These are phyloP conservation scores for Mythimna ferrago DNA, from an alignment of 2,888 invertebrate genomes.

Conservation along the genomic window DNA sequence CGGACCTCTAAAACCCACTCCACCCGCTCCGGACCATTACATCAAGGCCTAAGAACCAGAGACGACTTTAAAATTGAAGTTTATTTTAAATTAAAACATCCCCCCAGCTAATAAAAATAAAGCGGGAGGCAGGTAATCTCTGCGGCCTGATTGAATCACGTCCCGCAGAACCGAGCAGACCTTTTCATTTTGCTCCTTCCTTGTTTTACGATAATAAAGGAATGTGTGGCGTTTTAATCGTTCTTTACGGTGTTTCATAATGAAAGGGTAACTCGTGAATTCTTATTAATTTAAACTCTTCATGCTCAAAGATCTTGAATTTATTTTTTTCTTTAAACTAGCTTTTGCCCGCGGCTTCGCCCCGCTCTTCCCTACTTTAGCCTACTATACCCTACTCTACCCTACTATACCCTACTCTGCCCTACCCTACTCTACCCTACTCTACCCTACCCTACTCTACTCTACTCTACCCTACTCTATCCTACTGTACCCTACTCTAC, in stretches of 20 bases:
- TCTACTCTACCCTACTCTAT: too few relatives aligned
- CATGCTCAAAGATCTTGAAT: too few relatives aligned
- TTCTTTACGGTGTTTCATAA: slow-evolving; percentile 6
- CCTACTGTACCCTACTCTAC: too few relatives aligned
- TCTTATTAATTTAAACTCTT: neutral
- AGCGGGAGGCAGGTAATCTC: slow-evolving; percentile 8
- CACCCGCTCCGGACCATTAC: neutral
- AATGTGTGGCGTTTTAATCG: slow-evolving; percentile 2
- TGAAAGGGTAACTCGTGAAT: neutral
- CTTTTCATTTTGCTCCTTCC: slow-evolving; percentile 40
- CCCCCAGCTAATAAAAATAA: slow-evolving; percentile 27
- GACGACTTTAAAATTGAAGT: slow-evolving; percentile 8
- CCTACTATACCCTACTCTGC: too few relatives aligned
- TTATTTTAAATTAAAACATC: slow-evolving; percentile 35
- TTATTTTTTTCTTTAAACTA: too few relatives aligned
- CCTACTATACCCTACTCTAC: too few relatives aligned
- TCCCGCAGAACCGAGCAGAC: slow-evolving; percentile 24
- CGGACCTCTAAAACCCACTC: too few relatives aligned
- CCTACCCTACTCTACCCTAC: too few relatives aligned
- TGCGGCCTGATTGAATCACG: slow-evolving; percentile 28
- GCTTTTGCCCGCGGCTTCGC: too few relatives aligned
- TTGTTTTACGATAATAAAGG: slow-evolving; percentile 1
- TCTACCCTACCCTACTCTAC: too few relatives aligned
- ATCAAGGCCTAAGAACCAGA: neutral
- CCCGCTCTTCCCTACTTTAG: too few relatives aligned